phyloP scores from a whole-genome alignment of 1,140 invertebrate genomes.

The Ephestia elutella region DNA sequence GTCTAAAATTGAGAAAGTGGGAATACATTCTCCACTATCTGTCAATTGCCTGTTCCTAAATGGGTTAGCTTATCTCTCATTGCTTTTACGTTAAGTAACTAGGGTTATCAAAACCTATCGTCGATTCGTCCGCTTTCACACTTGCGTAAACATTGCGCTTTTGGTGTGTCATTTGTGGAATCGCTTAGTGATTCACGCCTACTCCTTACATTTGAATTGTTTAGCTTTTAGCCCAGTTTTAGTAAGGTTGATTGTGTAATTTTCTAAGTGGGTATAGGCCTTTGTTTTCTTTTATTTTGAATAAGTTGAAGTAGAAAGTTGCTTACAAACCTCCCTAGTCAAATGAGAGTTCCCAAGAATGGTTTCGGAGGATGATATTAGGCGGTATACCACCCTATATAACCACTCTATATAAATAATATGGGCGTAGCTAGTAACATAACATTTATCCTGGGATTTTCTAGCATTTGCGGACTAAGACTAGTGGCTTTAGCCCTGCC shows the following conservation, averaged over 20 bases:
- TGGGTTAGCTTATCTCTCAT: constrained; percentile 53
- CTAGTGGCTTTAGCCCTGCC: not conserved
- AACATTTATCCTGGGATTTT: too few relatives aligned
- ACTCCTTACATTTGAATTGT: constrained; percentile 8
- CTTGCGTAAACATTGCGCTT: constrained; percentile 28
- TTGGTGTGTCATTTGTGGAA: constrained; percentile 26
- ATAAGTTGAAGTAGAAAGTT: not conserved
- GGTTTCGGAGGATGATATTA: too few relatives aligned
- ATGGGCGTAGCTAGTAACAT: too few relatives aligned
- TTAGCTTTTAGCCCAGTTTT: constrained; percentile 13
- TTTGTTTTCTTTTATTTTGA: not conserved
- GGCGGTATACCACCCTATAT: too few relatives aligned
- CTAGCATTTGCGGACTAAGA: too few relatives aligned
- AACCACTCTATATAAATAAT: too few relatives aligned
- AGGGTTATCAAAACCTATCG: constrained; percentile 28
- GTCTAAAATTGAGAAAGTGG: not conserved
- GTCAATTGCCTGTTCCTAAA: constrained; percentile 27
- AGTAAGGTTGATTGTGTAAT: not conserved
- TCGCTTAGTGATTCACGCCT: constrained; percentile 33
- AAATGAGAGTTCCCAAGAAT: too few relatives aligned
- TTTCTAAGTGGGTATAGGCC: not conserved
- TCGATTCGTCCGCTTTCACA: constrained; percentile 45
- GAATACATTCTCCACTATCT: constrained; percentile 12
- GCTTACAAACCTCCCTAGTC: too few relatives aligned
- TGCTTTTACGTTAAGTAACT: constrained; percentile 47